Percentiles rank a stretch among this genome's conserved stretches.
phyloP scores from a whole-genome alignment of 2,797 vertebrate genomes.

The Coccyzus lansbergi region DNA sequence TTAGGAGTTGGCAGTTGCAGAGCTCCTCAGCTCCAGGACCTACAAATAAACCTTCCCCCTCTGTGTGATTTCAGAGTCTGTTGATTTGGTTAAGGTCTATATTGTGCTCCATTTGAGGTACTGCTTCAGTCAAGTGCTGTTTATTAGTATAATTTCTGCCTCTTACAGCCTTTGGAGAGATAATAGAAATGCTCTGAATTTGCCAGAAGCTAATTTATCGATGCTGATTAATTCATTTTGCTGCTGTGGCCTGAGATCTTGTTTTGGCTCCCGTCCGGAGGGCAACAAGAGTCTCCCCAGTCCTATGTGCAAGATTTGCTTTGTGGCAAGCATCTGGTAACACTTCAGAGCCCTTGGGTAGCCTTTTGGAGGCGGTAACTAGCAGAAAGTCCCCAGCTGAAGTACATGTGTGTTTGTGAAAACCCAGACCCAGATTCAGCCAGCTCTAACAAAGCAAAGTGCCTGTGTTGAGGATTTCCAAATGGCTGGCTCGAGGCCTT shows the following conservation, averaged over 20 bases:
- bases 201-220: neutral
- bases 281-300: neutral
- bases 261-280: neutral
- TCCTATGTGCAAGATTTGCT: neutral
- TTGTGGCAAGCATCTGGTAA: neutral
- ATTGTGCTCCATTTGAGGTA: neutral
- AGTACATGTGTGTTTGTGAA: constrained; percentile 10
- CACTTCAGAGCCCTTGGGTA: neutral
- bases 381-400: neutral
- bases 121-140: neutral
- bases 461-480: neutral
- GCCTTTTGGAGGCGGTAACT: neutral
- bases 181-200: neutral
- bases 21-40: neutral
- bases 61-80: neutral
- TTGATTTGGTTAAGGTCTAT: neutral
- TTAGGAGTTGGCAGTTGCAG: neutral
- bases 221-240: neutral
- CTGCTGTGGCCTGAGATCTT: neutral
- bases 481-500: neutral
- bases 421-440: constrained; percentile 9
- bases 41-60: neutral
- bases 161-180: neutral
- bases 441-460: constrained; percentile 29
- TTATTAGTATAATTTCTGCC: neutral